Evolutionary conservation across 1,140 invertebrate species (phyloP), one percentile per base, ranked within the genome.

Genomic region (Dinoponera quadriceps): DNA sequence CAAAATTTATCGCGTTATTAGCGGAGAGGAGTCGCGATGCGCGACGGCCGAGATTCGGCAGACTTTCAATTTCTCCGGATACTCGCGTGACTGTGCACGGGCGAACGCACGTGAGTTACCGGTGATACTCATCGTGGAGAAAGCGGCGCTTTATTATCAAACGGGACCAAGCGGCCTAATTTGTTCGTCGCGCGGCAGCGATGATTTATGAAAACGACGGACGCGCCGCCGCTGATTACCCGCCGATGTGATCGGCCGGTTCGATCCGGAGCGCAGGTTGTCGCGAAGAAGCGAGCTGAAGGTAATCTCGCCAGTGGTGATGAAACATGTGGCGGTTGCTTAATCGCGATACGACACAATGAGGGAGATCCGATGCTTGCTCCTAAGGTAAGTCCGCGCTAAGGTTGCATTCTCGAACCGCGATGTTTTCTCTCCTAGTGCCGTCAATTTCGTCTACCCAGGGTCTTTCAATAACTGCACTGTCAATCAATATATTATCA

Each of bases 151-250:
- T 85, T 74, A 54, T 68, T 71, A 77, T 86, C 80, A 49, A 27
- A 59, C 71, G 22, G n/a, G 38, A 33, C 18, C 75, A 59, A 78
- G 63, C 57, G 63, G 16, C 75, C 51, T 22, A 80, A 71, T 80
- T 80, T 80, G 65, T 80, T 71, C 16, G 33, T 33, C 51, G 25
- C 54, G 51, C 33, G 51, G 69, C 65, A 27, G 55, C 72, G 57
- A 87, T 87, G 86, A 87, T 87, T 87, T 87, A 87, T 87, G 85
- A 51, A 87, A 87, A 87, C 85, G 49, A 44, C 33, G 57, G 38
- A 69, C 73, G 48, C 27, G 33, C 57, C 87, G 87, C 38, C 38
- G 38, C 38, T 9, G 38, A 86, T 87, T 87, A 72, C 85, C 59
- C 62, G 73, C 22, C 33, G 54, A 71, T 87, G 74, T 84, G 74